Base-by-base conservation (phyloP, 2,888 invertebrate species). In the Pantelozetes paolii region DNA sequence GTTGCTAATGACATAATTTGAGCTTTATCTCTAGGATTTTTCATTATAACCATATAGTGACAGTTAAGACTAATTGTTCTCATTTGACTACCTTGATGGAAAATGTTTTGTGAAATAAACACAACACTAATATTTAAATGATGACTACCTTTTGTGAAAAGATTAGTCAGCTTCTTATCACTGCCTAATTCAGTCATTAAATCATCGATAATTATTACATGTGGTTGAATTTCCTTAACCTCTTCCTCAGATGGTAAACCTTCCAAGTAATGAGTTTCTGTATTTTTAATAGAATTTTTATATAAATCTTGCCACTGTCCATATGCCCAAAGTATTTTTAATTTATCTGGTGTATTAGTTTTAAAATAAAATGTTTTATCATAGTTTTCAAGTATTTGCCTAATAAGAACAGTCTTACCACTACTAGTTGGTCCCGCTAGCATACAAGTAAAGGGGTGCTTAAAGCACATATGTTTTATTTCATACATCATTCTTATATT, bases 61-160 rank as follows among this genome's bases (percentile, higher is more conserved):
- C 50, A 57, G 26, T 74, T 74, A n/a, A 72, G 36, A 50, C 62
- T 62, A n/a, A 74, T 64, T 50, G 48, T 71, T 48, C 74, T 57
- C 57, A 76, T 72, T 69, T 75, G 50, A 18, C 18, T 20, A 15
- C 50, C 71, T 71, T 71, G 71, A 26, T 71, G 54, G n/a, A 71
- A 71, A 26, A 76, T 48, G 28, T 76, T 76, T 76, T 76, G 74
- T 1, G 70, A 32, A 0, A 74, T 71, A 54, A 76, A 76, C 1
- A 54, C 13, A 2, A 64, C 11, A 40, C 23, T 40, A 11, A 59
- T 20, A 40, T 72, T 20, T 18, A 71, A 32, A 45, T 72, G 64
- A 64, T 72, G 64, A 42, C 62, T 64, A 20, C 42, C 64, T 42
- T 72, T 59, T 23, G 59, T 72, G n/a, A 64, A 64, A 8, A 72